These are phyloP conservation scores for Porphyrio hochstetteri DNA, from an alignment of 2,113 vertebrate genomes.

Conservation along the genomic window DNA sequence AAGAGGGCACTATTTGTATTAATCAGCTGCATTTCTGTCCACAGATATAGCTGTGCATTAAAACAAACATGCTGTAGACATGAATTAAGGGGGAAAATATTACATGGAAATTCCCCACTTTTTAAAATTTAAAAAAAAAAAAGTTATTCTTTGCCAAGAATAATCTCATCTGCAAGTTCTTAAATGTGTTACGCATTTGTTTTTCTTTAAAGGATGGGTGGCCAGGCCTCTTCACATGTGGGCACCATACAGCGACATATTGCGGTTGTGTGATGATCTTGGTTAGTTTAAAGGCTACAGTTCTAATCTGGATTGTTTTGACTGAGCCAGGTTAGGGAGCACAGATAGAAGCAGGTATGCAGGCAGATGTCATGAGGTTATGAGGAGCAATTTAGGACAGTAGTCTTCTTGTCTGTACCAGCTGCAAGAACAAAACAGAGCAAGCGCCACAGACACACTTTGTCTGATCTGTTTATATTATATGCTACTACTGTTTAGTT, in stretches of 20 bases:
- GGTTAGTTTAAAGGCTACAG: not conserved
- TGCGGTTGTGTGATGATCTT: not conserved
- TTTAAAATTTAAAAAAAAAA: not conserved
- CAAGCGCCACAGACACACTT: not conserved
- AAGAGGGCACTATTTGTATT: slow-evolving; percentile 12
- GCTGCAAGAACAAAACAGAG: slow-evolving; percentile 22
- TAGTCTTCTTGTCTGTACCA: not conserved
- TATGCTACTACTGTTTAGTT: not conserved
- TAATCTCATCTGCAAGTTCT: slow-evolving; percentile 39
- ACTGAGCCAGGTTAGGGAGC: not conserved
- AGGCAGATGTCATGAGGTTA: not conserved
- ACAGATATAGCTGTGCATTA: not conserved
- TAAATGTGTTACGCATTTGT: slow-evolving; percentile 30
- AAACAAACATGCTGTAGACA: not conserved
- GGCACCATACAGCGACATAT: not conserved
- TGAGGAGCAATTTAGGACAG: not conserved
- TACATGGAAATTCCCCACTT: slow-evolving; percentile 9
- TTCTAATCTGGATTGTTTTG: not conserved
- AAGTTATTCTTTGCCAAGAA: not conserved
- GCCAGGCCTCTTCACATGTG: slow-evolving; percentile 22
- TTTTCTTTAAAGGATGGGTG: slow-evolving; percentile 44
- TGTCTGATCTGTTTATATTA: not conserved
- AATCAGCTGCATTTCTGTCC: slow-evolving; percentile 12
- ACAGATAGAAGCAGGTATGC: not conserved
- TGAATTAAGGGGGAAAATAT: slow-evolving; percentile 20